Percentiles rank a stretch among this genome's conserved stretches.
Evolutionary conservation across 2,888 invertebrate genomes (phyloP).

Genomic region (Nebria salina): DNA sequence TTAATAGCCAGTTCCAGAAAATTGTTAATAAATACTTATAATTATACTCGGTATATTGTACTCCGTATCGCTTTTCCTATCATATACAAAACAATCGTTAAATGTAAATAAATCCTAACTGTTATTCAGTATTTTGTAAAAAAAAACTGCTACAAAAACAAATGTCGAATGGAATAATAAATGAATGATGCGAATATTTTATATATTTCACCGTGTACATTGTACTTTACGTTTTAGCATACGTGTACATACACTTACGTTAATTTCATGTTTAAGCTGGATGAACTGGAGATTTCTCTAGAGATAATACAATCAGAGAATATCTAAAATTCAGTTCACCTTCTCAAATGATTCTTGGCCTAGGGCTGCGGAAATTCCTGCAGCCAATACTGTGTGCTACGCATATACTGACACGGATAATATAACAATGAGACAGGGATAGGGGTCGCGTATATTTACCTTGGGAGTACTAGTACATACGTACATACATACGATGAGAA

Average conservation of each 20-base stretch:
- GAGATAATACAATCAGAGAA: not conserved
- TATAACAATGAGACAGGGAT: not conserved
- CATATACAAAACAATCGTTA: not conserved
- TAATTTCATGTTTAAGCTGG: too few relatives aligned
- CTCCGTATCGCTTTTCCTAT: not conserved
- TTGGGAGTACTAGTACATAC: not conserved
- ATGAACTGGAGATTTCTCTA: too few relatives aligned
- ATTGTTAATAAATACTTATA: not conserved
- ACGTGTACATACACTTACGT: too few relatives aligned
- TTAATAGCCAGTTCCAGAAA: not conserved
- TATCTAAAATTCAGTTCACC: not conserved
- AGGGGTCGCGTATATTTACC: not conserved
- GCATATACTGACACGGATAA: not conserved
- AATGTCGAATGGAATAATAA: too few relatives aligned
- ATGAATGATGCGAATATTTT: too few relatives aligned
- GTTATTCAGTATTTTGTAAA: too few relatives aligned
- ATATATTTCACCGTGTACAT: too few relatives aligned
- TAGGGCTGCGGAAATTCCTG: not conserved
- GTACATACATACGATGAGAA: not conserved
- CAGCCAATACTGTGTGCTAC: not conserved
- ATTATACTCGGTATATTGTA: not conserved
- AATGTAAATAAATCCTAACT: too few relatives aligned
- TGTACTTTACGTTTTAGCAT: too few relatives aligned
- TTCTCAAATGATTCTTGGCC: not conserved
- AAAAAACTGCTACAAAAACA: too few relatives aligned